phyloP scores from a whole-genome alignment of 2,113 vertebrate genomes.

The Callipepla squamata region DNA sequence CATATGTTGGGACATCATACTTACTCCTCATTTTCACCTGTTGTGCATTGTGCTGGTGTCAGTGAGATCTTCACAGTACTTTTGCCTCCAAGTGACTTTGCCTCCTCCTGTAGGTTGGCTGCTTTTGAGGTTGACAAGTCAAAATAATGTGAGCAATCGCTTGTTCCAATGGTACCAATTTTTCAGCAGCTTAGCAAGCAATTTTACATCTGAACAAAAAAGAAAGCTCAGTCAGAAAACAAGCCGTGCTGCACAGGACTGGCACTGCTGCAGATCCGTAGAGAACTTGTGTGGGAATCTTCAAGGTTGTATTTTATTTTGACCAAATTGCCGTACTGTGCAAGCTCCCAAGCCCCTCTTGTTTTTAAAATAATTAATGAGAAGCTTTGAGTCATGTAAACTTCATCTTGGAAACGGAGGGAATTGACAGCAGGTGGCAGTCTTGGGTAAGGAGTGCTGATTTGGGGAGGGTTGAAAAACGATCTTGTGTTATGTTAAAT shows the following conservation, averaged over 20 bases:
- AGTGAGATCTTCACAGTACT: not conserved
- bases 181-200: not conserved
- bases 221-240: not conserved
- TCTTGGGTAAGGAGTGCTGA: not conserved
- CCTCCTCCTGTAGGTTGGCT: not conserved
- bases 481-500: not conserved
- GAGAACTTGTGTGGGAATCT: not conserved
- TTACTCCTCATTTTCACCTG: not conserved
- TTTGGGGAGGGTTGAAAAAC: not conserved
- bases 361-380: not conserved
- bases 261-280: fast-evolving
- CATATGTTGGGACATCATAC: fast-evolving
- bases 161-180: not conserved
- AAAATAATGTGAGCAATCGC: not conserved
- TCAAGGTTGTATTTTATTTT: not conserved
- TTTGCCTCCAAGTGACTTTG: not conserved
- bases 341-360: not conserved
- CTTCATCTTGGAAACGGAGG: not conserved
- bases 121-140: not conserved
- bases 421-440: constrained; percentile 51
- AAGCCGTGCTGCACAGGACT: not conserved
- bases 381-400: not conserved
- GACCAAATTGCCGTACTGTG: not conserved
- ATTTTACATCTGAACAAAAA: not conserved
- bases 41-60: not conserved